Conservation (phyloP, 2,113 vertebrate species). For the Cyprinodon tularosa region DNA sequence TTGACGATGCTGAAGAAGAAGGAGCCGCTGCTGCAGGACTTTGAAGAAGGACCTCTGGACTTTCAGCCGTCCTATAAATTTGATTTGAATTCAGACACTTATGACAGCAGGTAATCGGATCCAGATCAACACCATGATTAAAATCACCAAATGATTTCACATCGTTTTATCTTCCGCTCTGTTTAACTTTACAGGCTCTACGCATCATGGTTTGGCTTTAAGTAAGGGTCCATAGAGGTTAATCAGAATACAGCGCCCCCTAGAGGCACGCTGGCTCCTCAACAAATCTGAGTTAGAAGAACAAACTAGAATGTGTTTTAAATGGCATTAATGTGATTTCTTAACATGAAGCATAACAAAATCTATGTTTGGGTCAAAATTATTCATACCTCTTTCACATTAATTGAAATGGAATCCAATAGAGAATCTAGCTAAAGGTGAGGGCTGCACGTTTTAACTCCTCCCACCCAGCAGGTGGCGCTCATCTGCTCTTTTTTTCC, state of each 20-base stretch:
- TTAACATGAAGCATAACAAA: neutral
- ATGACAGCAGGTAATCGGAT: constrained; percentile 85
- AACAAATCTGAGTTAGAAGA: neutral
- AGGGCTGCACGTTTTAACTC: too few species aligned
- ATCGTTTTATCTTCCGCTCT: constrained; percentile 24
- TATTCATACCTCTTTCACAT: neutral
- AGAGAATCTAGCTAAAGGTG: too few species aligned
- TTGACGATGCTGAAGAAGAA: constrained; percentile 89
- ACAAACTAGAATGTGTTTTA: neutral
- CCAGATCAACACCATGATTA: neutral
- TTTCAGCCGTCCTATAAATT: constrained; percentile 97
- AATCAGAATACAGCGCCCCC: constrained; percentile 6
- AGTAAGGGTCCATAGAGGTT: constrained; percentile 76
- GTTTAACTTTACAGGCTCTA: constrained; percentile 76
- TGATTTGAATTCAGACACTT: constrained; percentile 86
- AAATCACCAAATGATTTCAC: neutral
- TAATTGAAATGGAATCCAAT: too few species aligned
- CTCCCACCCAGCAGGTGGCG: too few species aligned
- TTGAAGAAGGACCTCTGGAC: constrained; percentile 89
- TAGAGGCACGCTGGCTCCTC: neutral
- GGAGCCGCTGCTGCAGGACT: constrained; percentile 85
- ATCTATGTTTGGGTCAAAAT: neutral
- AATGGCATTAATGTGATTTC: too few species aligned
- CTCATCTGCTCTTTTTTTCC: too few species aligned
- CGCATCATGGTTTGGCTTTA: constrained; percentile 84